Evolutionary conservation across 2,113 vertebrate species (phyloP), one percentile per base, ranked within the genome.

Genomic region (Xenus cinereus): DNA sequence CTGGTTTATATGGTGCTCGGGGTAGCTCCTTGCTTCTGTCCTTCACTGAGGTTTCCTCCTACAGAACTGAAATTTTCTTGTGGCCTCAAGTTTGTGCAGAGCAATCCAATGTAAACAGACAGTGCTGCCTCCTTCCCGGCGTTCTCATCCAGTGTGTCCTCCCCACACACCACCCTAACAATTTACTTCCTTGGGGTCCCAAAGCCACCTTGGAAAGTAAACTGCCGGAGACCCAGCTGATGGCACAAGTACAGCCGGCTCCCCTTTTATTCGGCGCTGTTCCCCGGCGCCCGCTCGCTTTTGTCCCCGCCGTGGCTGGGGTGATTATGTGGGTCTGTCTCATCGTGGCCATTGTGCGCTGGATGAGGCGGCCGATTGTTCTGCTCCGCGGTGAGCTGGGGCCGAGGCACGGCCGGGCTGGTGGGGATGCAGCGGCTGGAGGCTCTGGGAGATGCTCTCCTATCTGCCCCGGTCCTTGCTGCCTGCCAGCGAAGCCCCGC

Each of bases 401-500:
- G 60, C 45, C 1, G 4, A 21, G 87, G 51, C 91, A 11, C 8
- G 3, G 67, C 16, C 0, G 43, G 69, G 79, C 80, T 56, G 73
- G 24, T n/a, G 37, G 83, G 59, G 63, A 57, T 33, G 45, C 32
- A 20, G 74, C 0, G 13, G 54, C 90, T 35, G 43, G 30, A 77
- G 79, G 79, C 87, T 90, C 23, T 62, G 3, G 76, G 80, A 84
- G 80, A 43, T 82, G 88, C 53, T 60, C 60, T 30, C 0, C 0
- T 33, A 5, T 7, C 67, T 41, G 1, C 28, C 1, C 0, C 2
- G 22, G 37, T 45, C 64, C 37, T 14, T 0, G 5, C 53, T 85
- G 69, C 64, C 26, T 46, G 67, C 13, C n/a, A 3, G 68, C 12
- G 60, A 18, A 27, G 48, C n/a, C 45, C 69, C 41, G 73, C 2